phyloP scores from a whole-genome alignment of 35 echinoderm and acorn worm genomes.

The Ophioderma brevispina region DNA sequence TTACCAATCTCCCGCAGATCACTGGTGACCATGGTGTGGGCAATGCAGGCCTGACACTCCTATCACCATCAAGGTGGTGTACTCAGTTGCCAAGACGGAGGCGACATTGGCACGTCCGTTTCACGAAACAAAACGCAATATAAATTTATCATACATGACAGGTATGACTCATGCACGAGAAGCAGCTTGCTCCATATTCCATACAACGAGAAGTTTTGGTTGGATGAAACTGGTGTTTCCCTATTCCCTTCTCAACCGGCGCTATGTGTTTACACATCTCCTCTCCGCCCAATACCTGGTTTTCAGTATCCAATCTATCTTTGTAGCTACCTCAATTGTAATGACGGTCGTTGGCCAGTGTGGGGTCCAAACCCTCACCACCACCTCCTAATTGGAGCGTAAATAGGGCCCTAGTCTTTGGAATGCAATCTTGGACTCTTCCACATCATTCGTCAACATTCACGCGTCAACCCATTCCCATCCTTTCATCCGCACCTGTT shows the following conservation, averaged over 20 bases:
- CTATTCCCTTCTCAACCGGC: constrained; percentile 47
- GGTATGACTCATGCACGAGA: constrained; percentile 19
- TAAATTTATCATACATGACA: constrained; percentile 62
- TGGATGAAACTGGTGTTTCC: constrained; percentile 78
- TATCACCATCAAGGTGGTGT: constrained; percentile 74
- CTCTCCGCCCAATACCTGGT: constrained; percentile 43
- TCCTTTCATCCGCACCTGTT: constrained; percentile 52
- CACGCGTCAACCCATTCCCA: constrained; percentile 64
- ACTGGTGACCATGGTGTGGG: constrained; percentile 87
- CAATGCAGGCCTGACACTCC: constrained; percentile 71
- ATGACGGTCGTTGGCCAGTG: constrained; percentile 21
- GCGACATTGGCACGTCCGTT: constrained; percentile 54
- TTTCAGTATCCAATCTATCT: constrained; percentile 51
- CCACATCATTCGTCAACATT: too few relatives aligned
- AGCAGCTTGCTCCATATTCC: constrained; percentile 36
- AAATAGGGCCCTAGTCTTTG: too few relatives aligned
- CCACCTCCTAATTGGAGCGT: not conserved
- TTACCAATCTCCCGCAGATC: constrained; percentile 64
- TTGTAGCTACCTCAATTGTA: constrained; percentile 85
- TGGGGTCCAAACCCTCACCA: constrained; percentile 57
- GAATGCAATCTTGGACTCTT: too few relatives aligned
- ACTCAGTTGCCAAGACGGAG: constrained; percentile 58
- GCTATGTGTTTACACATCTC: constrained; percentile 84
- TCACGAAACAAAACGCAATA: constrained; percentile 45
- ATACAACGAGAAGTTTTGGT: constrained; percentile 64